Evolutionary conservation across 2,888 invertebrate species (phyloP), one percentile per base, ranked within the genome.

Genomic region (Hipparchia sbordonii): DNA sequence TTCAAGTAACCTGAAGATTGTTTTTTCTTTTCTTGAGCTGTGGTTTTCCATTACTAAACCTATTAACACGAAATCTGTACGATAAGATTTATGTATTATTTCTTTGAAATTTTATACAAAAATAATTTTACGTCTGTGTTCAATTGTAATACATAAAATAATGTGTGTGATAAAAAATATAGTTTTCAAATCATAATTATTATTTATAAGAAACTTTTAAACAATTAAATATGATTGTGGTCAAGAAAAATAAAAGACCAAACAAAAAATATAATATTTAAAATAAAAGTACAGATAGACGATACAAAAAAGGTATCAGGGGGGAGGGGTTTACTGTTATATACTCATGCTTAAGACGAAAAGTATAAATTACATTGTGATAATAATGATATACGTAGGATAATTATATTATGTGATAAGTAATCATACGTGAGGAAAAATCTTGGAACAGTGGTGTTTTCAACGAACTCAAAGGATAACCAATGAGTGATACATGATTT

Each of bases 331-430:
- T 74, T 72, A 76, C 74, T 72, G 48, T 75, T 51, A 75, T 70
- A 76, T 76, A 76, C 74, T 71, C 76, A 76, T 76, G 76, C 76
- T 74, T 74, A 74, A 71, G 67, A 74, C 66, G 70, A 63, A 73
- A 75, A 73, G 61, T 73, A 73, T 75, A 73, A 62, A 75, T 66
- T 73, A 73, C 73, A 69, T 70, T 67, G 74, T 74, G 48, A 72
- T 45, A 69, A 69, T 68, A 69, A 74, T 66, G 71, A 67, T 72
- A 70, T 71, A 57, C 13, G 54, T 67, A 56, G 52, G 70, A 73
- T 73, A 74, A 51, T 70, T 70, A 67, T 59, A 74, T 10, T 77
- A 70, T 77, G 70, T 67, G 66, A 59, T 73, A 67, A 77, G 63
- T 73, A 70, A 77, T 67, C 62, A 66, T 70, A 77, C 68, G 71